These are phyloP conservation scores for Aegithalos caudatus DNA, from an alignment of 2,113 vertebrate genomes.

Conservation along the genomic window DNA sequence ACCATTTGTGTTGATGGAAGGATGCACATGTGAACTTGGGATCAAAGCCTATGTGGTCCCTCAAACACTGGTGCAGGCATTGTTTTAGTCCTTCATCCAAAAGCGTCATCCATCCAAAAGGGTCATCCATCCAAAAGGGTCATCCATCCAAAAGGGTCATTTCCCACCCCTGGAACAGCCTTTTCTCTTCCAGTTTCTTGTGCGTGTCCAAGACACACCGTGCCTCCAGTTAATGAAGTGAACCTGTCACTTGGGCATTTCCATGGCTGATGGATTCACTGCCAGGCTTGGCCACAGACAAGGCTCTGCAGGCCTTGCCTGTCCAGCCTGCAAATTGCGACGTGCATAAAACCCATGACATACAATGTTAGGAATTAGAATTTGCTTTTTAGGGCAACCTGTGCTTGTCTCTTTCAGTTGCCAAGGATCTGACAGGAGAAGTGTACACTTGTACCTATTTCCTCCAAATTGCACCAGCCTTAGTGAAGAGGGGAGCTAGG, in stretches of 20 bases:
- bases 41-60: not conserved
- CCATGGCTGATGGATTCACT: not conserved
- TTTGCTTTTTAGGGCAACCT: not conserved
- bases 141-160: accelerated
- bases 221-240: not conserved
- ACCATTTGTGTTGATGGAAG: not conserved
- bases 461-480: not conserved
- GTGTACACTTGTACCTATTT: not conserved
- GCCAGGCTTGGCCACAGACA: not conserved
- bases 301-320: not conserved
- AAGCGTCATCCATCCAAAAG: not conserved
- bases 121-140: not conserved
- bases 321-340: not conserved
- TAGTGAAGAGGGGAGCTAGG: not conserved
- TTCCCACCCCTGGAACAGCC: not conserved
- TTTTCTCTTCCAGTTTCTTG: not conserved
- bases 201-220: accelerated
- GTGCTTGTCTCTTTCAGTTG: not conserved
- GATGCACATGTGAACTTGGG: not conserved
- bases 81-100: not conserved
- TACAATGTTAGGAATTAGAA: not conserved
- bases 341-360: not conserved
- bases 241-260: not conserved
- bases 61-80: not conserved
- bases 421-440: not conserved